Evolutionary conservation across 2,113 vertebrate genomes (phyloP).

Genomic region (Formicarius rufipectus): DNA sequence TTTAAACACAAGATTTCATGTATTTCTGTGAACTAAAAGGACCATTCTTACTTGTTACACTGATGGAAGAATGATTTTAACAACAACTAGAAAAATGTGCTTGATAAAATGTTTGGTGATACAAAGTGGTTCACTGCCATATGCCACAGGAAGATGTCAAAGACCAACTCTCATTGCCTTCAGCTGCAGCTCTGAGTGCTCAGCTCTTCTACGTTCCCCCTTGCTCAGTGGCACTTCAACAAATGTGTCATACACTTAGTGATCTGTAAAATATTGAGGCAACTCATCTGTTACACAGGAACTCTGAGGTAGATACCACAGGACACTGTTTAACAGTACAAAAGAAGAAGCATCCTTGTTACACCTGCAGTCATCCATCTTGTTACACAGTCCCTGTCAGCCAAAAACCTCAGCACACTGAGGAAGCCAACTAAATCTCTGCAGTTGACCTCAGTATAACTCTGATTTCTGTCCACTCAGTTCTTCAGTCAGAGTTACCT

Average conservation of each 20-base stretch:
- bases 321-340: background rate
- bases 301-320: background rate
- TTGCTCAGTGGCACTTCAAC: background rate
- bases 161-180: background rate
- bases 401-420: rapidly evolving
- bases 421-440: background rate
- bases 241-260: background rate
- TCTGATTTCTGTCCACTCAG: background rate
- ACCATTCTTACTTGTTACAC: background rate
- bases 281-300: background rate
- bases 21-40: background rate
- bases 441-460: background rate
- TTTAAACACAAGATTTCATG: background rate
- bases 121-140: background rate
- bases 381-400: rapidly evolving
- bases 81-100: background rate
- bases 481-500: background rate
- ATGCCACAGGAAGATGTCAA: background rate
- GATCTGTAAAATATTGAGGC: background rate
- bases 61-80: background rate
- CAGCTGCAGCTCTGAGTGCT: background rate
- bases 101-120: background rate
- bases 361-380: background rate
- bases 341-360: background rate
- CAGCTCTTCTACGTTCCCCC: background rate